Evolutionary conservation across 2,113 vertebrate genomes (phyloP), one percentile per base, ranked within the genome.

Genomic region (Theropithecus gelada): DNA sequence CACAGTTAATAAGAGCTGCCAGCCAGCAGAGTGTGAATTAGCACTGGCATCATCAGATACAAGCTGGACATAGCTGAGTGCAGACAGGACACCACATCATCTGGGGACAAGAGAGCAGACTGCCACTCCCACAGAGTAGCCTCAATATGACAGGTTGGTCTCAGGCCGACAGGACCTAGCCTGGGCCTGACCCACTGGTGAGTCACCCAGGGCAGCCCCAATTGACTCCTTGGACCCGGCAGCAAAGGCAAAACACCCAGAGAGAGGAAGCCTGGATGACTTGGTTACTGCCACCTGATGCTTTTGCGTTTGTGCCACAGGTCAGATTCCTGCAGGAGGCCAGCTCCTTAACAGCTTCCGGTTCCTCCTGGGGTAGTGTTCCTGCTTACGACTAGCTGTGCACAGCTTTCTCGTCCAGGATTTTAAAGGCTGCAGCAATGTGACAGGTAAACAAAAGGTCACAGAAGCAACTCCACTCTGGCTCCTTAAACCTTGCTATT

Each of bases 221-320:
- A 27, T 32, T 73, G 68, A 88, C 88, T 52, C 66, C 57, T 73
- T 85, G 93, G 85, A 97, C 35, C 64, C 75, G 50, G 20, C 0
- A 23, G 45, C 17, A 61, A 95, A 90, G 83, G 93, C 81, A 92
- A 88, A 93, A 68, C 30, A 88, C 91, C 76, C 96, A 97, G 88
- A 90, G 40, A 94, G 35, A 91, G 78, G 86, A 20, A 30, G 12
- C 40, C 73, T 68, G 45, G 35, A 32, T 93, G 66, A 38, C 91
- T 92, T 55, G 50, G 66, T 88, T 16, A 22, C 85, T 35, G 91
- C 55, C 61, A 94, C 73, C 73, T 81, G 92, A 90, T 2, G 2
- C 66, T 79, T 48, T 50, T 89, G 82, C 52, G 83, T 92, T 88
- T 92, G 79, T 86, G 86, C 83, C 91, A 92, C 38, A 57, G 59